phyloP scores from a whole-genome alignment of 92 coral and sea anemone species.

The Porites lobata region DNA sequence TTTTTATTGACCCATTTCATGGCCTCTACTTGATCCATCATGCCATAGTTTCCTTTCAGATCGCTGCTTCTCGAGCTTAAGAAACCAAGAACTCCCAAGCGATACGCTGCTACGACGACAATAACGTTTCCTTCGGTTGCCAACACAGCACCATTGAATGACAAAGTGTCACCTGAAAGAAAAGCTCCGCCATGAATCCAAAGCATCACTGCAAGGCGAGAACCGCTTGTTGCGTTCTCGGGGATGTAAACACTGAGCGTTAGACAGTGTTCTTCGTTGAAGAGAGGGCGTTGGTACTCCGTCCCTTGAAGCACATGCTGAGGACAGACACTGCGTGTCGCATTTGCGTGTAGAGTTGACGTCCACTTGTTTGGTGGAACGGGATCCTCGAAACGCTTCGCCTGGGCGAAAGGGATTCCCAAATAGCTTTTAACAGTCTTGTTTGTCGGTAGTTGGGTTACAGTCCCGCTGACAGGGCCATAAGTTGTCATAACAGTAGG shows the following conservation, averaged over 20 bases:
- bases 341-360: background rate
- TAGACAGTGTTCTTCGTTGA: slow-evolving; percentile 30
- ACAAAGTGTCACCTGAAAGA: background rate
- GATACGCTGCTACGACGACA: slow-evolving; percentile 27
- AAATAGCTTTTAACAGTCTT: slow-evolving; percentile 20
- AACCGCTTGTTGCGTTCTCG: background rate
- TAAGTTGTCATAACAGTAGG: background rate
- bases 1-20: slow-evolving; percentile 44
- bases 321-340: background rate
- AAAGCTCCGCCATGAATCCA: slow-evolving; percentile 48
- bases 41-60: slow-evolving; percentile 46
- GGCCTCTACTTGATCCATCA: slow-evolving; percentile 44
- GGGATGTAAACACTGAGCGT: slow-evolving; percentile 34
- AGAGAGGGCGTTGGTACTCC: background rate
- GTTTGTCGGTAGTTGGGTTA: background rate
- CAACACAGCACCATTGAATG: slow-evolving; percentile 25
- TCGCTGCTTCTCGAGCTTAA: background rate
- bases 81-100: slow-evolving; percentile 38
- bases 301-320: background rate
- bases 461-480: background rate
- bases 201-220: slow-evolving; percentile 40
- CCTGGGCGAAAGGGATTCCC: slow-evolving; percentile 13
- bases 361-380: slow-evolving; percentile 10
- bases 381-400: slow-evolving; percentile 15
- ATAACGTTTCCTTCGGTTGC: slow-evolving; percentile 42